Evolutionary conservation across 2,113 vertebrate species (phyloP).

Genomic region (Cavia porcellus): DNA sequence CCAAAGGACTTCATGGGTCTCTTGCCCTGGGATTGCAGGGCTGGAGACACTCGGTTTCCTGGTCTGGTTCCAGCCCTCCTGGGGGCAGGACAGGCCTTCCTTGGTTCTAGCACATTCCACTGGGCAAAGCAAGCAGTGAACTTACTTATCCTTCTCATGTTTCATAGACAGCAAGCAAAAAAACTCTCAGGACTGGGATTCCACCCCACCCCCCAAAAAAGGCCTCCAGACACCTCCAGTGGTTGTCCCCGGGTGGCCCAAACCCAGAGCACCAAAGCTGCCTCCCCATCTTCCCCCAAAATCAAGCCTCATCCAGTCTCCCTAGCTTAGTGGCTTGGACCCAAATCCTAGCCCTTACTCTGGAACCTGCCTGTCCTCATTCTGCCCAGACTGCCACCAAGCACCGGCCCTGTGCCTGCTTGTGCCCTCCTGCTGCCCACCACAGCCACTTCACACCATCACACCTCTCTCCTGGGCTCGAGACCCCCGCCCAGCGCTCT

Average conservation of each 20-base stretch:
- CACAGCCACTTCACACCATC: neutral
- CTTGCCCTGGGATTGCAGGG: neutral
- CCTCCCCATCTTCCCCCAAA: neutral
- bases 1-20: neutral
- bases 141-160: neutral
- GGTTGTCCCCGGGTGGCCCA: neutral
- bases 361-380: neutral
- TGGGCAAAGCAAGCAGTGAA: neutral
- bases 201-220: neutral
- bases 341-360: neutral
- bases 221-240: accelerated
- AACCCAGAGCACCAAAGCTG: neutral
- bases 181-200: neutral
- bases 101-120: neutral
- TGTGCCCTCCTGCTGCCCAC: neutral
- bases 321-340: neutral
- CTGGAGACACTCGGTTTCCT: neutral
- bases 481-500: accelerated
- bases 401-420: neutral
- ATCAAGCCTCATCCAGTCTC: neutral
- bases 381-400: neutral
- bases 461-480: neutral
- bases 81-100: accelerated
- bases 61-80: neutral
- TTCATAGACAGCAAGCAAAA: conserved; percentile 9